phyloP scores from a whole-genome alignment of 1,140 invertebrate species.

The Drosophila serrata region DNA sequence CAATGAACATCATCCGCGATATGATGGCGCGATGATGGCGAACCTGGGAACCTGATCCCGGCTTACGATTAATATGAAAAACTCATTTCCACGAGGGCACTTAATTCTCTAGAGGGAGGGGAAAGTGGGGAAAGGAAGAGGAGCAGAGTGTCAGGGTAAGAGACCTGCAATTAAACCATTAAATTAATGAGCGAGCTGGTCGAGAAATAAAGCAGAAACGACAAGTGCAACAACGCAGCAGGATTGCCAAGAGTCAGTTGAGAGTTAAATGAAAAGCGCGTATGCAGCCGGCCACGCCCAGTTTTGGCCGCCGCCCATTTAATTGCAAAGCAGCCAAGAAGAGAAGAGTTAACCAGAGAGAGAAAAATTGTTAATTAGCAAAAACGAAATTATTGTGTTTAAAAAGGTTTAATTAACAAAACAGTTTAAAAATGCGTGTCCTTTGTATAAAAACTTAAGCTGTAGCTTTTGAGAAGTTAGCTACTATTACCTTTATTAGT shows the following conservation, averaged over 20 bases:
- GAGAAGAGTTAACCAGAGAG: conserved; percentile 2
- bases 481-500: no score
- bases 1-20: conserved; percentile 47
- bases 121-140: background rate
- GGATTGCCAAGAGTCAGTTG: conserved; percentile 21
- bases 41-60: conserved; percentile 60
- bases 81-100: conserved; percentile 47
- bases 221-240: conserved; percentile 40
- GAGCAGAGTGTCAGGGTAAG: conserved; percentile 6
- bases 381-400: background rate
- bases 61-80: conserved; percentile 57
- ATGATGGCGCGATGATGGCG: conserved; percentile 45
- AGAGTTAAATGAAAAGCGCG: conserved; percentile 75
- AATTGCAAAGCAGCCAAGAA: conserved; percentile 57
- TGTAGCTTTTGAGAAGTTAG: no score
- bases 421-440: background rate
- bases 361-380: background rate
- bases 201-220: conserved; percentile 35
- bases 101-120: background rate
- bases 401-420: background rate
- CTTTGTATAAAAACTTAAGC: background rate
- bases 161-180: conserved; percentile 80
- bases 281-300: conserved; percentile 64
- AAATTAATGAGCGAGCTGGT: conserved; percentile 75
- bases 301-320: conserved; percentile 70